Evolutionary conservation across 2,113 vertebrate species (phyloP).

Genomic region (Strix uralensis): DNA sequence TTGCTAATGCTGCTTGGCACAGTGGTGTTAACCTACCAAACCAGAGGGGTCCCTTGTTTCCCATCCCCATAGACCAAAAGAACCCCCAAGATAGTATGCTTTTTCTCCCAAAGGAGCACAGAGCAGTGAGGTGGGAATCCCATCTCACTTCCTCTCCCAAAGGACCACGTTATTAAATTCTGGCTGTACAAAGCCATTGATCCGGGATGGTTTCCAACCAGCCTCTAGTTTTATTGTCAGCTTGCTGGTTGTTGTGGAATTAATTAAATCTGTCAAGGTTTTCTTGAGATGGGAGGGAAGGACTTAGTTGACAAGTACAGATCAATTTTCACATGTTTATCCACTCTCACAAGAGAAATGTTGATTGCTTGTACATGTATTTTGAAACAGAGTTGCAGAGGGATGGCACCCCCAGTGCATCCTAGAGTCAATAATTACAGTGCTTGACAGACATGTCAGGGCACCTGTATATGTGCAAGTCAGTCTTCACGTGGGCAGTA

Average conservation of each 20-base stretch:
- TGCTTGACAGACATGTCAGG: not conserved
- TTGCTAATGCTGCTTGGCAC: not conserved
- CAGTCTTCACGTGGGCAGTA: not conserved
- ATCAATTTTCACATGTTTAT: not conserved
- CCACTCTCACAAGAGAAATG: not conserved
- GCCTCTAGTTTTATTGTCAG: not conserved
- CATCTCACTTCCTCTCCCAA: not conserved
- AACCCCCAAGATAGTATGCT: not conserved
- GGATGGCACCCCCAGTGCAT: not conserved
- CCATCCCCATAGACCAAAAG: not conserved
- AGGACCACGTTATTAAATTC: not conserved
- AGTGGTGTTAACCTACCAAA: not conserved
- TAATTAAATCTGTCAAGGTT: not conserved
- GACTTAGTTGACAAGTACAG: not conserved
- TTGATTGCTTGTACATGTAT: not conserved
- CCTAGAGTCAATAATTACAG: not conserved
- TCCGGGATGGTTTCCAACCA: not conserved
- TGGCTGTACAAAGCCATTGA: not conserved
- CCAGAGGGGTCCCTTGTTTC: not conserved
- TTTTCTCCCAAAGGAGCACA: not conserved
- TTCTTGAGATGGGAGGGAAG: not conserved
- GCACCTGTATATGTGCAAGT: fast-evolving
- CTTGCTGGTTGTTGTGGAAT: not conserved
- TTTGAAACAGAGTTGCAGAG: not conserved
- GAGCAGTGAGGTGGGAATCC: not conserved